Conservation (phyloP, 1,140 invertebrate genomes). For the Ditylenchus dipsaci region DNA sequence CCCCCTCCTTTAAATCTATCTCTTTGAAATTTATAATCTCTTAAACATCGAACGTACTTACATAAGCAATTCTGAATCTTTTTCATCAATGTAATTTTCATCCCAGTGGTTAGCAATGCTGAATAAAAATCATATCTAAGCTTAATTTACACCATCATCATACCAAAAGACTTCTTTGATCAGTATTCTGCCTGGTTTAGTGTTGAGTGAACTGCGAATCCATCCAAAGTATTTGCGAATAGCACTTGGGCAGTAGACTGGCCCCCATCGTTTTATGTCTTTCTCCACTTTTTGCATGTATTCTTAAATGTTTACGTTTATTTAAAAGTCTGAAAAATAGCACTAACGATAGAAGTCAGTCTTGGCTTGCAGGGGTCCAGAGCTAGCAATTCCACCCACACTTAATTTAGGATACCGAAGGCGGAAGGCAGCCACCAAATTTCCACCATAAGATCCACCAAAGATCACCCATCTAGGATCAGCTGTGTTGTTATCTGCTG, state of each 20-base stretch:
- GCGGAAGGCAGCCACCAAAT: slow-evolving; percentile 77
- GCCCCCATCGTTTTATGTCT: neutral
- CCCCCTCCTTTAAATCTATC: too few relatives aligned
- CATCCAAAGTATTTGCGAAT: neutral
- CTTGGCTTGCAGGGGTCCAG: slow-evolving; percentile 79
- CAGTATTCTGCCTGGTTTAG: neutral
- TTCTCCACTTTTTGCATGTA: neutral
- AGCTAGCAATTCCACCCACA: slow-evolving; percentile 73
- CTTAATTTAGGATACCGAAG: slow-evolving; percentile 82
- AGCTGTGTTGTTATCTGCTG: neutral
- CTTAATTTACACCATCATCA: neutral
- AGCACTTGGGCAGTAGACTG: neutral
- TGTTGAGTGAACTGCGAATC: neutral
- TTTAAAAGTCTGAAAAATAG: neutral
- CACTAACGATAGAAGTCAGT: slow-evolving; percentile 68
- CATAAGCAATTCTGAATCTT: neutral
- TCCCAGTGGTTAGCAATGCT: neutral
- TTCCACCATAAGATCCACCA: slow-evolving; percentile 57
- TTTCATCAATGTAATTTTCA: neutral
- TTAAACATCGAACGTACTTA: too few relatives aligned
- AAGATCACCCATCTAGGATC: slow-evolving; percentile 26
- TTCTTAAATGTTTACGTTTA: neutral
- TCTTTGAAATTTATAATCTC: too few relatives aligned
- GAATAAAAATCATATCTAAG: neutral
- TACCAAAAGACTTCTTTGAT: neutral